A percentile compares a stretch with the other conserved stretches of the same genome.
Conservation (phyloP, 1,140 invertebrate genomes). For the Eurosta solidaginis region DNA sequence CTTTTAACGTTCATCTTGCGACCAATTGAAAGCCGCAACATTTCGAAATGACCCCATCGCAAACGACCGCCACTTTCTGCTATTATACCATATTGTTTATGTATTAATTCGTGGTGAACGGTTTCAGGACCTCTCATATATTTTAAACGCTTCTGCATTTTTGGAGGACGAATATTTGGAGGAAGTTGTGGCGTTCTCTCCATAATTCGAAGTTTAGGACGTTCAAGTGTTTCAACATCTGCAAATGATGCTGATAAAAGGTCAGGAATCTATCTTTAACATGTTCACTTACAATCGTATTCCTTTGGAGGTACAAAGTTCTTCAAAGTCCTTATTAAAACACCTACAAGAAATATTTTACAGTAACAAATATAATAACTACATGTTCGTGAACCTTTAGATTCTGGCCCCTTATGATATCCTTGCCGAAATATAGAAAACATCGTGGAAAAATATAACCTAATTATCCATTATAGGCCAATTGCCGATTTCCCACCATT, state of each 20-base stretch:
- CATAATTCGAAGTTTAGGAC: conserved; percentile 69
- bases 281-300: conserved; percentile 63
- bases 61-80: conserved; percentile 84
- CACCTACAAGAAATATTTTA: no score
- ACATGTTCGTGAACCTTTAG: no score
- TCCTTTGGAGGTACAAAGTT: conserved; percentile 66
- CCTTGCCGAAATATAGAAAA: no score
- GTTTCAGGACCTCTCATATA: conserved; percentile 89
- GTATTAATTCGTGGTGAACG: conserved; percentile 80
- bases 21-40: conserved; percentile 73
- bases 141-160: conserved; percentile 79
- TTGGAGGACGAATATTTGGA: conserved; percentile 70
- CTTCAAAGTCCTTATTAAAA: conserved; percentile 60
- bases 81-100: conserved; percentile 91
- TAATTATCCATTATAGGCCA: no score
- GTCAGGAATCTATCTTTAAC: background rate
- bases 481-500: no score
- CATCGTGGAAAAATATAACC: no score
- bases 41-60: conserved; percentile 81
- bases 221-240: conserved; percentile 78
- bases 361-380: no score
- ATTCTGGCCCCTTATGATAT: no score
- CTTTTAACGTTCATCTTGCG: conserved; percentile 75
- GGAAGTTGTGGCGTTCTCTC: conserved; percentile 76
- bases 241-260: background rate